Percentiles rank a stretch among this genome's conserved stretches.
Conservation (phyloP, 1,140 invertebrate species). For the Pachyrhynchus sulphureomaculatus region DNA sequence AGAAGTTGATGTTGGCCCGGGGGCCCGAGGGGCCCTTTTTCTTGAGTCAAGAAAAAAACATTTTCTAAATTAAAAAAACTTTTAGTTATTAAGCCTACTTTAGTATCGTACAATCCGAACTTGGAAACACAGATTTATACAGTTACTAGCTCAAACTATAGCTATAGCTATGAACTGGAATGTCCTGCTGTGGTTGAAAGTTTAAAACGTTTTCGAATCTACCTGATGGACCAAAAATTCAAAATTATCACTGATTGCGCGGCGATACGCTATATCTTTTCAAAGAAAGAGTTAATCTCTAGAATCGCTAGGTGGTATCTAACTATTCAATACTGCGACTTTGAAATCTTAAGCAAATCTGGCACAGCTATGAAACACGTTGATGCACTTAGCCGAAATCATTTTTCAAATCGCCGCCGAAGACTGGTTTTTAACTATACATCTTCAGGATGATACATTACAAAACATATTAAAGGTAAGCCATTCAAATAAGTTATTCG, state of each 20-base stretch:
- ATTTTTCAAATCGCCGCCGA: conserved; percentile 15
- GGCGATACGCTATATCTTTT: conserved; percentile 45
- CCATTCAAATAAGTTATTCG: no score
- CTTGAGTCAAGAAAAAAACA: no score
- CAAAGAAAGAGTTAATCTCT: conserved; percentile 47
- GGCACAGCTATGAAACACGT: conserved; percentile 45
- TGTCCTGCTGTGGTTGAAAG: conserved; percentile 39
- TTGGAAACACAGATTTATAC: conserved; percentile 43
- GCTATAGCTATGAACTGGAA: conserved; percentile 20
- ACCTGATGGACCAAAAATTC: conserved; percentile 46
- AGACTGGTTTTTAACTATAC: conserved; percentile 36
- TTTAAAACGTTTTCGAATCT: conserved; percentile 46
- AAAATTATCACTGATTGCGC: conserved; percentile 48
- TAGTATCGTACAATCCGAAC: background rate
- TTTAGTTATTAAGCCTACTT: background rate
- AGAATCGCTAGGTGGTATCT: conserved; percentile 48
- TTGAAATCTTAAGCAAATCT: conserved; percentile 31
- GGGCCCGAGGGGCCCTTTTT: no score
- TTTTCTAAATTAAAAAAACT: conserved; percentile 1
- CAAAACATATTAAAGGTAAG: no score
- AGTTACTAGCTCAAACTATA: conserved; percentile 39
- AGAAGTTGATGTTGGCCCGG: no score
- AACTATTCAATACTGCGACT: conserved; percentile 47
- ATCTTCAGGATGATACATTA: background rate
- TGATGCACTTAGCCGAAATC: conserved; percentile 48